Base-by-base conservation (phyloP, 2,888 invertebrate species). In the Sialis lutaria region DNA sequence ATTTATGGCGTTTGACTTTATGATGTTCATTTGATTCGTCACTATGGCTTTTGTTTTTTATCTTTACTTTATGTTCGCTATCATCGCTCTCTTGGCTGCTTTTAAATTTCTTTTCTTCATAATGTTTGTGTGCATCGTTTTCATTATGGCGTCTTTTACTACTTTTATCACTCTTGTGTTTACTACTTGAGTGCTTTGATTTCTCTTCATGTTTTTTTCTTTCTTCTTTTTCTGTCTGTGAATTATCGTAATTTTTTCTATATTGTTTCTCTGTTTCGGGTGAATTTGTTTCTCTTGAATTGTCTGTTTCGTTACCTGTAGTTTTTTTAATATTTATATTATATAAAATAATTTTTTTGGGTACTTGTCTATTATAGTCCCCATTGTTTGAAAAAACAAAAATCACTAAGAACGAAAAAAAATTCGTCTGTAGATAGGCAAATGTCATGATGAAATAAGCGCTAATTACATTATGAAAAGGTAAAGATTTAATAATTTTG, bases 121-220 rank as follows among this genome's bases (percentile, higher is more conserved):
- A 55, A 45, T 56, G 58, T 53, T 52, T 58, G 43, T 59, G 55
- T 49, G 56, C 57, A 42, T 58, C 56, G 47, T 61, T 60, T 53
- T 60, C 64, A 37, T 58, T 56, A 46, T 61, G 57, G 58, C 47
- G 54, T 48, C 49, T 61, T 54, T 49, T 35, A 43, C 57, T 53
- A 42, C 53, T 52, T 40, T 50, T 39, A 47, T 52, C 45, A 50
- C 48, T 49, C 53, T 45, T 50, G 57, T 50, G 40, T 48, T 31
- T 33, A 42, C 44, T 33, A 42, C 44, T 49, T 51, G 13, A 44
- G 50, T 49, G 53, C 53, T 46, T 53, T 50, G 45, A 35, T 39
- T 43, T 45, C 33, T 45, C 49, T 22, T 51, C 47, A 22, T 40
- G 44, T 50, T 50, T 43, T 41, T 51, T 40, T 46, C 48, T 43